Evolutionary conservation across 2,888 invertebrate genomes (phyloP).

Genomic region (Drosophila anomelani): DNA sequence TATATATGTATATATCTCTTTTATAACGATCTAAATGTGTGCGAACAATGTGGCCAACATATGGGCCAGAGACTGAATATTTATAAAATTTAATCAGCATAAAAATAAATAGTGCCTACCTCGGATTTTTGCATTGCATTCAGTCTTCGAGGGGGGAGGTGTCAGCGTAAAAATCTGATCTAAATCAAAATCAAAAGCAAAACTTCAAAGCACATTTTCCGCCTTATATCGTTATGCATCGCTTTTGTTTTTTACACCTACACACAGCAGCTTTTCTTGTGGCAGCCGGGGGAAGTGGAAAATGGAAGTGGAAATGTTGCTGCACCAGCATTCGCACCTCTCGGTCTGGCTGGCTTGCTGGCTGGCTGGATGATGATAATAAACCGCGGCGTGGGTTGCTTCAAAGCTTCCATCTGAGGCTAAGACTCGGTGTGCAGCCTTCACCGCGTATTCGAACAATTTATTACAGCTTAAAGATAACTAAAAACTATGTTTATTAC

Average conservation of each 20-base stretch:
- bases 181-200: slow-evolving; percentile 38
- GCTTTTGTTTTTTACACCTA: slow-evolving; percentile 72
- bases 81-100: slow-evolving; percentile 37
- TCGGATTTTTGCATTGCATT: slow-evolving; percentile 26
- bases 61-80: slow-evolving; percentile 49
- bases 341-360: slow-evolving; percentile 32
- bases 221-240: slow-evolving; percentile 49
- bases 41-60: slow-evolving; percentile 44
- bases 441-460: slow-evolving; percentile 9
- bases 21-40: slow-evolving; percentile 14
- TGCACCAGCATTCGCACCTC: slow-evolving; percentile 65
- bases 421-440: slow-evolving; percentile 11
- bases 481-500: slow-evolving; percentile 4
- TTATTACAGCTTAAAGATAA: slow-evolving; percentile 11
- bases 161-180: slow-evolving; percentile 35
- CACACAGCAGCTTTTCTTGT: slow-evolving; percentile 55
- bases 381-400: slow-evolving; percentile 66
- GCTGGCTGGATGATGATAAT: slow-evolving; percentile 60
- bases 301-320: slow-evolving; percentile 20
- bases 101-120: slow-evolving; percentile 20
- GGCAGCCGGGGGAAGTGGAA: slow-evolving; percentile 32
- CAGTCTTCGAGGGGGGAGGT: neutral
- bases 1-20: neutral
- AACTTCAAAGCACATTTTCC: slow-evolving; percentile 68
- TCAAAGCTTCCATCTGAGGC: slow-evolving; percentile 50